Base-by-base conservation (phyloP, 2,888 invertebrate genomes). In the Gibbula magus region DNA sequence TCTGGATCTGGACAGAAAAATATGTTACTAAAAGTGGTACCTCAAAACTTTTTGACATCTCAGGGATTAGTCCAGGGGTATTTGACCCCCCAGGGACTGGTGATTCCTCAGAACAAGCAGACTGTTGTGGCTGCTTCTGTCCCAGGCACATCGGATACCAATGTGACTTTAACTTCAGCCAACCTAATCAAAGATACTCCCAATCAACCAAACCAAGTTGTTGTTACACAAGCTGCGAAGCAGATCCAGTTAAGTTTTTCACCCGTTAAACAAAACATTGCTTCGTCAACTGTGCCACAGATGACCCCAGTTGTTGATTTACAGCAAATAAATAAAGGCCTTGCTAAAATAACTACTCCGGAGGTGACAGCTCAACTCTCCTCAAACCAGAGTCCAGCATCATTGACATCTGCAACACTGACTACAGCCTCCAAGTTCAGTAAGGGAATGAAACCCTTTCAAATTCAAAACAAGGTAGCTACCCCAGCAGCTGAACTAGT, bases 31-130 rank as follows among this genome's bases (percentile, higher is more conserved):
- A 88, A 86, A 81, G 79, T 88, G 22, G 70, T 85, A 39, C 86
- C 88, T 25, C 87, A 86, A 22, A 83, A 78, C 32, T 61, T 86
- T 22, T 35, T 83, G 7, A 83, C 86, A 18, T 79, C 88, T 8
- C 87, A 87, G 75, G 85, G 86, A 45, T 66, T 86, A 3, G 80
- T 87, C 51, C 89, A 89, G 75, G 87, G 87, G 10, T 86, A 83
- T 74, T 56, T 89, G 16, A 89, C 84, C 32, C 86, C 88, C n/a
- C 86, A 88, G 75, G 86, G 87, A 3, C 70, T 87, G 16, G 78
- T 87, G n/a, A 84, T 88, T 39, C 86, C 85, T 4, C 81, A 81
- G 56, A 56, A 54, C 45, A 56, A 77, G 56, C 22, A 45, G 39
- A 20, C 73, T 10, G 67, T 25, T 32, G 25, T 70, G n/a, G n/a